Evolutionary conservation across 2,113 vertebrate species (phyloP).

Genomic region (Mus musculus): GRCm39 chr1:135724501-135725000

Average conservation of each 20-base stretch:
- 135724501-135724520: not conserved
- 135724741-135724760: not conserved
- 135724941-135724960: not conserved
- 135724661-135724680: not conserved
- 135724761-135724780: not conserved
- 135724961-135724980: not conserved
- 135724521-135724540: not conserved
- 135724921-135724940: not conserved
- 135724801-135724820: no score
- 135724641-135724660: not conserved
- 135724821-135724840: not conserved
- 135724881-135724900: no score
- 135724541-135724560: not conserved
- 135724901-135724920: fast-evolving
- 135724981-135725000: not conserved
- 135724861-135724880: not conserved
- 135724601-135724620: not conserved
- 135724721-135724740: not conserved
- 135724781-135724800: no score
- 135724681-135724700: not conserved
- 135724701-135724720: not conserved
- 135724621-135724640: not conserved
- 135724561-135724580: not conserved
- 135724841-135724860: not conserved
- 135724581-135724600: not conserved